Evolutionary conservation across 1,140 invertebrate species (phyloP), one percentile per base, ranked within the genome.

Genomic region (Kradibia gibbosae): DNA sequence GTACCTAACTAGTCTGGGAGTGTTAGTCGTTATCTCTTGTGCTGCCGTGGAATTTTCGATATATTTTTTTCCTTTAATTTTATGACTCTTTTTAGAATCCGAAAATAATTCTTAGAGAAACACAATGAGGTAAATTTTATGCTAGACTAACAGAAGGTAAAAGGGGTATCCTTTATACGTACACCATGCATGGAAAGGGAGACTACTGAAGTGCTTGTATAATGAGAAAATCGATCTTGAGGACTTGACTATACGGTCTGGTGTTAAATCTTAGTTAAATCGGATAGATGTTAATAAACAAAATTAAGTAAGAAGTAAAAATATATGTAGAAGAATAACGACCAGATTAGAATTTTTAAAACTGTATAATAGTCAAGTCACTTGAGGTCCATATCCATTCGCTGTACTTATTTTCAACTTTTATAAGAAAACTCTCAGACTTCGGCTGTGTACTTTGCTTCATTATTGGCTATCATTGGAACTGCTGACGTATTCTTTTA

Each of bases 1-100:
- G 78, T 85, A n/a, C n/a, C n/a, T 85, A 85, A 85, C 84, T 85
- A 82, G 82, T 83, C 57, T 80, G 82, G 72, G 31, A 57, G 80
- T 83, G 78, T 79, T 34, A 36, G n/a, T 22, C 48, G 20, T 17
- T 71, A 71, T 72, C 77, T 45, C 1, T 10, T 4, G 28, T 17
- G 60, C 77, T 65, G 80, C 72, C 13, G n/a, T n/a, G n/a, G 45
- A 48, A 48, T 48, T 7, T 39, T 2, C 17, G 36, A n/a, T 39
- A 45, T 10, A 2, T 42, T 42, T 45, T 45, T 28, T 8, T 22
- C 42, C 4, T 13, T 17, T 10, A 1, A 72, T 25, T 15, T 50
- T 50, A 0, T 22, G 13, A 72, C n/a, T 48, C 25, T 72, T 45
- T 48, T 72, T 17, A 72, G n/a, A 31, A 48, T 4, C 25, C 42